phyloP scores from a whole-genome alignment of 2,797 vertebrate species.

The Lutjanus argentimaculatus region DNA sequence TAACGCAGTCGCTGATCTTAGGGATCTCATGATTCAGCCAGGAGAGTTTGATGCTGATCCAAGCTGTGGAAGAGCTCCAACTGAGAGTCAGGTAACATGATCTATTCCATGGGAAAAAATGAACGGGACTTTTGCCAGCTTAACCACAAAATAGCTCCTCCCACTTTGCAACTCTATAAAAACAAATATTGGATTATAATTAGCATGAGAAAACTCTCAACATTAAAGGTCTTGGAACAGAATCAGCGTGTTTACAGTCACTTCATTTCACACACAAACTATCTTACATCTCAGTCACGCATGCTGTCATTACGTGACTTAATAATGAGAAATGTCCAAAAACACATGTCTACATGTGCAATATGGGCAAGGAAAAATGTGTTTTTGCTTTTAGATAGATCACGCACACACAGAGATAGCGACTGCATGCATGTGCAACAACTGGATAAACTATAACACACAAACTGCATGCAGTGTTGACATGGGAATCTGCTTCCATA shows the following conservation, averaged over 20 bases:
- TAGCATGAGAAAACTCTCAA: no score
- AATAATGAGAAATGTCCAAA: neutral
- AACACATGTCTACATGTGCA: neutral
- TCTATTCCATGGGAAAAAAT: no score
- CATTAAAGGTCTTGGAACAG: no score
- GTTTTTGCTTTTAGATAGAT: neutral
- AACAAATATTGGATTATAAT: no score
- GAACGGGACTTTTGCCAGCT: no score
- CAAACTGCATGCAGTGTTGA: neutral
- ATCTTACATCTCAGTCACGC: neutral
- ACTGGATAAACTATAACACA: neutral
- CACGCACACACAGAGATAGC: neutral
- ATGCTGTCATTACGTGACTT: no score
- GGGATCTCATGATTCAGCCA: no score
- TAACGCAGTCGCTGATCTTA: no score
- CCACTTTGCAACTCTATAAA: neutral
- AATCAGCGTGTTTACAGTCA: no score
- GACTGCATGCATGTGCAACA: neutral
- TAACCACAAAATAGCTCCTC: no score
- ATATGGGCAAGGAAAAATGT: neutral
- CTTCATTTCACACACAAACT: neutral
- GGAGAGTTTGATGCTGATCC: neutral
- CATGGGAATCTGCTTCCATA: conserved; percentile 21
- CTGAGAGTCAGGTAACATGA: no score
- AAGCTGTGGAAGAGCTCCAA: neutral